Evolutionary conservation across 2,888 invertebrate species (phyloP).

Genomic region (Synanthedon formicaeformis): DNA sequence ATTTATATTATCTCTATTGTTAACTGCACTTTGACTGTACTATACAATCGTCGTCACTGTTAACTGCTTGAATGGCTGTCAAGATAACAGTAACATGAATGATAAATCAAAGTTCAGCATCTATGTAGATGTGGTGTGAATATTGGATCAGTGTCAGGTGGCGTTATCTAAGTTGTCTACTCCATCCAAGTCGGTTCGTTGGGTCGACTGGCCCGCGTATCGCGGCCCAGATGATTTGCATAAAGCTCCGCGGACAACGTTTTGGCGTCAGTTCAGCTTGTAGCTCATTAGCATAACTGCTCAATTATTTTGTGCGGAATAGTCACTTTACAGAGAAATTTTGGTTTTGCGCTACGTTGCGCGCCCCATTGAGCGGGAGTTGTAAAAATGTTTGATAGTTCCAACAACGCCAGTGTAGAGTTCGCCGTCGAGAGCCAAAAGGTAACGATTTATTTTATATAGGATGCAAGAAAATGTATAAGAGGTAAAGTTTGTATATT

Average conservation of each 20-base stretch:
- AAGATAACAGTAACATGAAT: too few relatives aligned
- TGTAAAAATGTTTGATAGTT: conserved; percentile 2
- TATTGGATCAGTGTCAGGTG: not conserved
- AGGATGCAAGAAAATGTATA: too few relatives aligned
- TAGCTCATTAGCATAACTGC: conserved; percentile 64
- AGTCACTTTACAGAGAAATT: conserved; percentile 57
- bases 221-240: conserved; percentile 43
- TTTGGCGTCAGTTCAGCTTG: conserved; percentile 59
- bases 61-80: too few relatives aligned
- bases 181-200: not conserved
- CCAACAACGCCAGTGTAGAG: not conserved
- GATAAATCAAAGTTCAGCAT: not conserved
- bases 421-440: not conserved
- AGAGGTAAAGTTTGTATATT: too few relatives aligned
- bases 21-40: too few relatives aligned
- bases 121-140: not conserved
- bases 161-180: not conserved
- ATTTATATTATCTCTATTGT: too few relatives aligned
- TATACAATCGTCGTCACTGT: too few relatives aligned
- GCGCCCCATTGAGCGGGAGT: conserved; percentile 25
- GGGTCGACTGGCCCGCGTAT: not conserved
- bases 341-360: conserved; percentile 41
- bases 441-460: too few relatives aligned
- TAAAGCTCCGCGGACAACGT: conserved; percentile 56
- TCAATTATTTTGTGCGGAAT: conserved; percentile 63